Evolutionary conservation across 2,888 invertebrate species (phyloP).

Genomic region (Spisula solida): DNA sequence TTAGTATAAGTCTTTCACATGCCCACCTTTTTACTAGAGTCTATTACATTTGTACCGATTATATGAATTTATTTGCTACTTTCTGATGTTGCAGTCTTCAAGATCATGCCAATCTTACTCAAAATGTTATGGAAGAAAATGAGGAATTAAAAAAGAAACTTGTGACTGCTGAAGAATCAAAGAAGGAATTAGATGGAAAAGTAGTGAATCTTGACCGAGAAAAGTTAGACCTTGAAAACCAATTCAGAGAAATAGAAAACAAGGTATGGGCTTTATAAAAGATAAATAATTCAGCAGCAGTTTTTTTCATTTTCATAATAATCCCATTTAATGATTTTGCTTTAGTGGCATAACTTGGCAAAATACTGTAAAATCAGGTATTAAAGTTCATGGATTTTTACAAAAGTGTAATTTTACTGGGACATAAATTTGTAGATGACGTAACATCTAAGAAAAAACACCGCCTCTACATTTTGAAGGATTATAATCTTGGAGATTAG

Average conservation of each 20-base stretch:
- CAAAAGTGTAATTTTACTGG: too few species aligned
- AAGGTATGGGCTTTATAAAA: conserved; percentile 57
- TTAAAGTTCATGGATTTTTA: too few species aligned
- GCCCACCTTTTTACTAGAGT: background rate
- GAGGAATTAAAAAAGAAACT: conserved; percentile 77
- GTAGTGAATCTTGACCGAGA: conserved; percentile 75
- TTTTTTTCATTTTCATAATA: too few species aligned
- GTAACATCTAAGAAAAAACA: too few species aligned
- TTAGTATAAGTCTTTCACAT: too few species aligned
- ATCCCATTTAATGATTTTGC: too few species aligned
- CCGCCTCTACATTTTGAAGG: too few species aligned
- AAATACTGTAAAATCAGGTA: too few species aligned
- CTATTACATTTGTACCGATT: background rate
- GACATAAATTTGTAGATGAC: too few species aligned
- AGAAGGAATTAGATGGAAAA: conserved; percentile 74
- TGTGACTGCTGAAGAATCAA: conserved; percentile 90
- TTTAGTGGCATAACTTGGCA: too few species aligned
- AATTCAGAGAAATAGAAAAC: conserved; percentile 70
- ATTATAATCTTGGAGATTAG: too few species aligned
- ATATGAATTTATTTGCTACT: background rate
- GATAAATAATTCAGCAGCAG: too few species aligned
- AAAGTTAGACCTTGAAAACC: conserved; percentile 65
- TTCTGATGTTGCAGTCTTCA: conserved; percentile 71
- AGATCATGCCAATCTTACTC: conserved; percentile 73
- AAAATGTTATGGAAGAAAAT: conserved; percentile 78